Conservation (phyloP, 2,113 vertebrate species). For the Lasiurus borealis region DNA sequence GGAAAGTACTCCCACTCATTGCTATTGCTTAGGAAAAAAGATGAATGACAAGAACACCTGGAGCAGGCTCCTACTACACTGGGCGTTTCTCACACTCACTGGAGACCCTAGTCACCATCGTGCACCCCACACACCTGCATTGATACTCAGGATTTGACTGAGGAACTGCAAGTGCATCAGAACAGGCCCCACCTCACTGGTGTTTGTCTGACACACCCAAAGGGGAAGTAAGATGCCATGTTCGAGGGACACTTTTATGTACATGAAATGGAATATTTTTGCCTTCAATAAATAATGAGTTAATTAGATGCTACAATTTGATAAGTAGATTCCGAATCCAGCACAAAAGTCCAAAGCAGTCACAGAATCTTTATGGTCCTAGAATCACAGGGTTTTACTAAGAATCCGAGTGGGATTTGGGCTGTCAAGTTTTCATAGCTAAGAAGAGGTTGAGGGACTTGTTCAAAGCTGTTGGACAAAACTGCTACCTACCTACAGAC, state of each 20-base stretch:
- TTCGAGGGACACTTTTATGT: background rate
- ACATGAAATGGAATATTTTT: accelerated
- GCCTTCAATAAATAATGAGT: background rate
- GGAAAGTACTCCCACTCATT: background rate
- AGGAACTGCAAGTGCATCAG: background rate
- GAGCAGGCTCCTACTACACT: background rate
- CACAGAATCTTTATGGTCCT: background rate
- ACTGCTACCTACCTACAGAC: accelerated
- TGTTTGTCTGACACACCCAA: background rate
- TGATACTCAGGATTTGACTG: background rate
- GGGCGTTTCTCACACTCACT: background rate
- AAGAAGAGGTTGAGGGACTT: background rate
- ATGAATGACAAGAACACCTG: background rate
- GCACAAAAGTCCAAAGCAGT: background rate
- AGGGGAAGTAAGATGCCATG: background rate
- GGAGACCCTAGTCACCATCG: accelerated
- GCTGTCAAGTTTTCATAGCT: background rate
- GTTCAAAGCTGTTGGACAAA: background rate
- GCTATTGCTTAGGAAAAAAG: background rate
- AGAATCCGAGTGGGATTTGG: background rate
- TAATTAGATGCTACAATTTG: background rate
- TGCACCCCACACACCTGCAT: accelerated
- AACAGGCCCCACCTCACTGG: background rate
- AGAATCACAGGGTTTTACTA: background rate
- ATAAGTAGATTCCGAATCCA: background rate